These are phyloP conservation scores for Pimephales promelas DNA, from an alignment of 2,113 vertebrate species.

Conservation along the genomic window DNA sequence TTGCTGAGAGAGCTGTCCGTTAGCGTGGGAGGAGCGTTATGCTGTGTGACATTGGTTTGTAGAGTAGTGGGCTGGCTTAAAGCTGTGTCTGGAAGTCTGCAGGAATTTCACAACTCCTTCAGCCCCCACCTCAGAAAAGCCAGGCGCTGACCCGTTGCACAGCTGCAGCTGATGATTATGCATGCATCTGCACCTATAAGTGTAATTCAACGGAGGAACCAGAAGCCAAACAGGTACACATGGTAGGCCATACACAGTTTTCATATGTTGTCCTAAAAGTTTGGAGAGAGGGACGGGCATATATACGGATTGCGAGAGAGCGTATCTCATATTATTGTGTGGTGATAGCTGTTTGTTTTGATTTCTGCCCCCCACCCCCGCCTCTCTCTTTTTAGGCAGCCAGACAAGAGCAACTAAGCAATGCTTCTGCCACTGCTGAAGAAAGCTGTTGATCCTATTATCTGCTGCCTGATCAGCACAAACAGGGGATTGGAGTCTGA, in stretches of 20 bases:
- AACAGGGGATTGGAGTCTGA: conserved; percentile 46
- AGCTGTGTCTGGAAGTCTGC: conserved; percentile 67
- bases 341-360: conserved; percentile 52
- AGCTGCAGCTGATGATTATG: conserved; percentile 67
- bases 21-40: conserved; percentile 34
- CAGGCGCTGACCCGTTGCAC: conserved; percentile 67
- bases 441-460: conserved; percentile 61
- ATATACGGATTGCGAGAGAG: neutral
- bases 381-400: conserved; percentile 28
- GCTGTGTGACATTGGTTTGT: conserved; percentile 22
- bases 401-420: conserved; percentile 42
- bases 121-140: conserved; percentile 67
- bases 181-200: conserved; percentile 56
- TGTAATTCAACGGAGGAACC: conserved; percentile 30
- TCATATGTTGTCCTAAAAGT: conserved; percentile 48
- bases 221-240: conserved; percentile 38
- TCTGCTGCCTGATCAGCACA: conserved; percentile 58
- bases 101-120: conserved; percentile 74
- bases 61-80: conserved; percentile 48
- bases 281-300: conserved; percentile 20
- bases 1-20: conserved; percentile 56
- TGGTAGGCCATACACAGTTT: conserved; percentile 42
- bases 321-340: conserved; percentile 51
- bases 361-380: neutral
- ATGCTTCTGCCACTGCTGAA: conserved; percentile 48